These are phyloP conservation scores for Sterrhoptilus dennistouni DNA, from an alignment of 2,113 vertebrate species.

Conservation along the genomic window DNA sequence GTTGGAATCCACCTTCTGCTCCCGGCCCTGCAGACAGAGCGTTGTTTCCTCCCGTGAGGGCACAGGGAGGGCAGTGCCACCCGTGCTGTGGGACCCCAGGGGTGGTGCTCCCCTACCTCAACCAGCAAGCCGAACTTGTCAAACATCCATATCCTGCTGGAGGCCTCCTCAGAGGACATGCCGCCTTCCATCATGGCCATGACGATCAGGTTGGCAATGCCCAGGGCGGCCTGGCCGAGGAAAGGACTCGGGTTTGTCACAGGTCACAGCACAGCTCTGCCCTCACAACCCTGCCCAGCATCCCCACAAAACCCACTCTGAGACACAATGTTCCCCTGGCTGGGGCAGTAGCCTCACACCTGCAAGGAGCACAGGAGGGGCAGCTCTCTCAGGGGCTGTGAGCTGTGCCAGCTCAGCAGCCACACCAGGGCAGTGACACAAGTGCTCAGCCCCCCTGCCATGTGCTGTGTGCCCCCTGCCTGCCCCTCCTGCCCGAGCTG, in stretches of 20 bases:
- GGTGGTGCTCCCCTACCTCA: conserved; percentile 72
- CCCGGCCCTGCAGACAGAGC: conserved; percentile 75
- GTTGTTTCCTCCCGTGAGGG: not conserved
- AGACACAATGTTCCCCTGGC: rapidly evolving
- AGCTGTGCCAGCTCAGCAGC: not conserved
- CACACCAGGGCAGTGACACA: not conserved
- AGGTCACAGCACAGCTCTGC: too few relatives aligned
- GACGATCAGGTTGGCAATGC: conserved; percentile 95
- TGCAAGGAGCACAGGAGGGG: not conserved
- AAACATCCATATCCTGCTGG: conserved; percentile 90
- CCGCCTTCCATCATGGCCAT: conserved; percentile 92
- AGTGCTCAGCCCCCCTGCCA: not conserved
- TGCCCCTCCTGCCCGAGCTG: not conserved
- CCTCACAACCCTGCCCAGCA: not conserved
- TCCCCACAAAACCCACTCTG: not conserved
- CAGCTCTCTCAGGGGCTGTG: not conserved
- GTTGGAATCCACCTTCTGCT: conserved; percentile 78
- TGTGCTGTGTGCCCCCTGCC: rapidly evolving
- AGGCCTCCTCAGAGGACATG: conserved; percentile 81
- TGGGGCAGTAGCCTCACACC: rapidly evolving
- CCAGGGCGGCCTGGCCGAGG: conserved; percentile 81
- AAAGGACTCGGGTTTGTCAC: not conserved
- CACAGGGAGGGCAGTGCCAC: rapidly evolving
- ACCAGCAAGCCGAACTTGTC: conserved; percentile 90
- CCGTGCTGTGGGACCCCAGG: rapidly evolving